Evolutionary conservation across 2,888 invertebrate genomes (phyloP), one percentile per base, ranked within the genome.

Genomic region (Isoperla grammatica): DNA sequence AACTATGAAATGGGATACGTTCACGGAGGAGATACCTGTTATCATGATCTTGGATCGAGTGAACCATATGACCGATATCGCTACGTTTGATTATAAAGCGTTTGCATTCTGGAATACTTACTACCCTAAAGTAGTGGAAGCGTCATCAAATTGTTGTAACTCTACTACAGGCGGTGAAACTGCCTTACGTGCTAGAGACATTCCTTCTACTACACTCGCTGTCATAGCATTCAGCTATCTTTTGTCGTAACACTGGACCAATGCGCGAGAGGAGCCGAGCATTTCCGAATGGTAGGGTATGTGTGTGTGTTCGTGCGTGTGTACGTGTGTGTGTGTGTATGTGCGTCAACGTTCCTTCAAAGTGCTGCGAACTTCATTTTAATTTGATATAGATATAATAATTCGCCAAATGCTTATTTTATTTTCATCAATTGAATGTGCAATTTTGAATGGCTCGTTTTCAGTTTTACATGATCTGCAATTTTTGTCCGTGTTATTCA

Each of bases 31-130:
- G 13, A 81, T 79, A 65, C 88, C 88, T 0, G 83, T 85, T 0
- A 82, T 87, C 68, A 77, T 90, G 57, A 83, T 89, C 22, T 84
- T 91, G 50, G 87, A 90, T 70, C 81, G 85, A 55, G 87, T 83
- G 67, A 88, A 90, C 68, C 85, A 86, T 63, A 89, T 90, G 84
- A 87, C 85, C 67, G 82, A 85, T 66, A 73, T 81, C 0, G 77
- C 76, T 2, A 81, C 78, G 29, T 78, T 90, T 29, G 87, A 90
- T 73, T 88, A 88, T 69, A 87, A 86, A 69, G 84, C 87, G 19
- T 82, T 90, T 64, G 84, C 86, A 63, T 91, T 91, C 74, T 91
- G 91, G 91, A 88, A 89, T 67, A 84, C 87, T 63, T 89, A 89
- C 71, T 91, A 88, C 71, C 90, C 90, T 0, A 85, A 81, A 73